A percentile compares a stretch with the other conserved stretches of the same genome.
phyloP scores from a whole-genome alignment of 2,888 invertebrate genomes.

The Leptopilina syphax region DNA sequence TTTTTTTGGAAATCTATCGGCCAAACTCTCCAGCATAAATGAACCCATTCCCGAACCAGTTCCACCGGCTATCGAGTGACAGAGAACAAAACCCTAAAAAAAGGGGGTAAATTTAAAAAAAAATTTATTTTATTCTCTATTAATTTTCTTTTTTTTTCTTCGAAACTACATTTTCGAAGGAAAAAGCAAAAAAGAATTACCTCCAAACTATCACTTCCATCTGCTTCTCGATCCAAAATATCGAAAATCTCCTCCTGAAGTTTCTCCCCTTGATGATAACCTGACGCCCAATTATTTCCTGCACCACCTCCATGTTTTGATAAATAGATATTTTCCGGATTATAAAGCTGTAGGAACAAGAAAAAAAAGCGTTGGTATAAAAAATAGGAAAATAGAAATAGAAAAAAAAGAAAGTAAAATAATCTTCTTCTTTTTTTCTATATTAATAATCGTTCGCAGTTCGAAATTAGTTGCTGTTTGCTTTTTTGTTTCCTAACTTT shows the following conservation, averaged over 20 bases:
- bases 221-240: constrained; percentile 98
- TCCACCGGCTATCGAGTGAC: constrained; percentile 99
- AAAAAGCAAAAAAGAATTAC: constrained; percentile 74
- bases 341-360: constrained; percentile 86
- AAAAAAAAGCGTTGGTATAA: neutral
- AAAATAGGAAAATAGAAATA: neutral
- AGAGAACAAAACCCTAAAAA: constrained; percentile 93
- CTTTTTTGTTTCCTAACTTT: too few species aligned
- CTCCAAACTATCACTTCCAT: constrained; percentile 98
- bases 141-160: too few species aligned
- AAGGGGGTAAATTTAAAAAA: constrained; percentile 23
- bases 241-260: constrained; percentile 98
- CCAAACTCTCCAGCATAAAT: constrained; percentile 91
- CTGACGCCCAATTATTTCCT: constrained; percentile 99
- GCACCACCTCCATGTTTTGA: constrained; percentile 99
- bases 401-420: constrained; percentile 17
- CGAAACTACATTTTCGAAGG: too few species aligned
- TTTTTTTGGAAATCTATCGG: constrained; percentile 97
- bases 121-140: neutral
- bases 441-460: too few species aligned
- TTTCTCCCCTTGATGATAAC: constrained; percentile 94
- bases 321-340: constrained; percentile 97
- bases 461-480: too few species aligned
- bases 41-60: constrained; percentile 99
- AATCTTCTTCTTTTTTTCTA: too few species aligned